Evolutionary conservation across 2,113 vertebrate genomes (phyloP).

Genomic region (Phyllostomus hastatus): DNA sequence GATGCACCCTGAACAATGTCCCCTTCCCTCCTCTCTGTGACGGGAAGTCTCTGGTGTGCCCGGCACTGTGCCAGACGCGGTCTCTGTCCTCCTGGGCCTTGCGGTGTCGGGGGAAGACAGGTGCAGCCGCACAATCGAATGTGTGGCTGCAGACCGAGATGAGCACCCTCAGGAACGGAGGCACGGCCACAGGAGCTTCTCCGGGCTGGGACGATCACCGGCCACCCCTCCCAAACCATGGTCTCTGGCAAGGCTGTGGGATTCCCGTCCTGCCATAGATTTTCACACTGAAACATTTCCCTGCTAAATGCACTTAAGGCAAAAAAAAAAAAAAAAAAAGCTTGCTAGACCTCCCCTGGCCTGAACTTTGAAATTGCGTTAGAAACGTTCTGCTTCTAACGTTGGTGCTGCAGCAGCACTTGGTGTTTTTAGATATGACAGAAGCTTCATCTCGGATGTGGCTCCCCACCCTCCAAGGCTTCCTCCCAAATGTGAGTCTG

Average conservation of each 20-base stretch:
- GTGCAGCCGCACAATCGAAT: not conserved
- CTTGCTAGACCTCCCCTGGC: not conserved
- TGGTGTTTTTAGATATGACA: not conserved
- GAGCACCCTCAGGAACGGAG: not conserved
- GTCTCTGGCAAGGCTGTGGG: not conserved
- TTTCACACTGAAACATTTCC: not conserved
- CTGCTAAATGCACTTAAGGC: not conserved
- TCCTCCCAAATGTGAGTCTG: not conserved
- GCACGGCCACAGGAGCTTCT: not conserved
- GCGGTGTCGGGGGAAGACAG: not conserved
- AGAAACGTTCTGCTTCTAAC: not conserved
- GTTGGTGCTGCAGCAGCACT: too few species aligned
- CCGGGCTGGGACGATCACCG: fast-evolving
- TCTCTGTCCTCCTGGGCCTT: not conserved
- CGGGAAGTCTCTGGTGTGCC: not conserved
- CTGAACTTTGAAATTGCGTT: not conserved
- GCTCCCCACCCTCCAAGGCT: not conserved
- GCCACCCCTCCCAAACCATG: not conserved
- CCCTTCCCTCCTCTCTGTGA: not conserved
- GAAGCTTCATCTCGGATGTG: not conserved
- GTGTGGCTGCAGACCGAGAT: not conserved
- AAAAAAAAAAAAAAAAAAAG: not conserved
- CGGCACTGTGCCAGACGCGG: not conserved
- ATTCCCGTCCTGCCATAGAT: not conserved
- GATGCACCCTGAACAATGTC: not conserved